Percentiles rank a stretch among this genome's conserved stretches.
phyloP scores from a whole-genome alignment of 1,140 invertebrate species.

The Drosophila lacertosa region DNA sequence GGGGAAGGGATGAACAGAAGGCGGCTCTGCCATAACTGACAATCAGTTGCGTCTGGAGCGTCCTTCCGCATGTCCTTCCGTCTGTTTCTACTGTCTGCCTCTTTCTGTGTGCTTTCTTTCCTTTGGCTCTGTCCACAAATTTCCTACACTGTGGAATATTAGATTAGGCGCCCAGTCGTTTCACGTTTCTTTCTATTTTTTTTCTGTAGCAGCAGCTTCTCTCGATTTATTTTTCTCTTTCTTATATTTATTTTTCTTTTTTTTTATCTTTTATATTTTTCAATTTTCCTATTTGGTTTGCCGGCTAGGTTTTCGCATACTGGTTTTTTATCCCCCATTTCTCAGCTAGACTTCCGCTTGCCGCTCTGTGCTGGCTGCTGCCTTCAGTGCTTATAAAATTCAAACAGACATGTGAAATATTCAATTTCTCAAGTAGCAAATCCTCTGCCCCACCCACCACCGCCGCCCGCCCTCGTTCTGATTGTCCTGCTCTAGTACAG shows the following conservation, averaged over 20 bases:
- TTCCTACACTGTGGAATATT: slow-evolving; percentile 65
- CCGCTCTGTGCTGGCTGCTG: slow-evolving; percentile 34
- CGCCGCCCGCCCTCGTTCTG: not conserved
- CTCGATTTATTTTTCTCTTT: slow-evolving; percentile 31
- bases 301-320: slow-evolving; percentile 37
- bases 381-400: slow-evolving; percentile 55
- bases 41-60: slow-evolving; percentile 45
- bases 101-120: slow-evolving; percentile 7
- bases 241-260: slow-evolving; percentile 25
- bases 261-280: slow-evolving; percentile 54
- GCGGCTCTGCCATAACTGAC: slow-evolving; percentile 43
- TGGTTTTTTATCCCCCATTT: slow-evolving; percentile 28
- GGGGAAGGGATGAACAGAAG: not conserved
- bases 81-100: slow-evolving; percentile 17
- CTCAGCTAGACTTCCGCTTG: slow-evolving; percentile 49
- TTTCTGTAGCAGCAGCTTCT: slow-evolving; percentile 18
- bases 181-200: slow-evolving; percentile 17
- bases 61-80: slow-evolving; percentile 5
- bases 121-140: slow-evolving; percentile 49
- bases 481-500: slow-evolving; percentile 12
- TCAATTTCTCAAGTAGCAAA: slow-evolving; percentile 63
- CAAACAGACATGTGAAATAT: slow-evolving; percentile 67
- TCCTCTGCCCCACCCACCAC: slow-evolving; percentile 12
- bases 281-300: slow-evolving; percentile 67
- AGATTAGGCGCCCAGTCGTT: slow-evolving; percentile 58